These are phyloP conservation scores for Sclerurus mexicanus DNA, from an alignment of 2,113 vertebrate species.

Conservation along the genomic window DNA sequence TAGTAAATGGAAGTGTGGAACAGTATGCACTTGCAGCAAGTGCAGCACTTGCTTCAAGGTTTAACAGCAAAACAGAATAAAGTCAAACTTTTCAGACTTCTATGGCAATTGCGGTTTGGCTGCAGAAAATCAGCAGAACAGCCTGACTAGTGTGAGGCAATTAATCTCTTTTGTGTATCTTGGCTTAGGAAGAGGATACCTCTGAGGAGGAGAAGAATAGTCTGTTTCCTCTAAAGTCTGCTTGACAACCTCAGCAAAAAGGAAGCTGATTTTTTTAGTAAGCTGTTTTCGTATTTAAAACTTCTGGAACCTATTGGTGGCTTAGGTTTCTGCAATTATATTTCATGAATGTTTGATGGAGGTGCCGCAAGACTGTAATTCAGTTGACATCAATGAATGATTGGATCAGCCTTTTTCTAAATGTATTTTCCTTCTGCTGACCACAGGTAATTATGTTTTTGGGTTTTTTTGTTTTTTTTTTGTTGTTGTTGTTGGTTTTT, in stretches of 20 bases:
- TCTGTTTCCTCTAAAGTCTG: not conserved
- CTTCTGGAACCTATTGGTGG: not conserved
- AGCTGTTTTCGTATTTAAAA: not conserved
- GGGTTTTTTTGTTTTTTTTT: no score
- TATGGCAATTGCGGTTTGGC: not conserved
- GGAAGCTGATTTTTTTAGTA: not conserved
- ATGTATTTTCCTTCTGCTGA: not conserved
- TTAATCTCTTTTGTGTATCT: not conserved
- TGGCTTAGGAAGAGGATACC: not conserved
- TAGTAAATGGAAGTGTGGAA: not conserved
- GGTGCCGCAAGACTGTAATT: not conserved
- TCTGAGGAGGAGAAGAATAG: not conserved
- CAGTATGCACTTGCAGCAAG: no score
- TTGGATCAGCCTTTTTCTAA: not conserved
- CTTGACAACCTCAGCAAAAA: not conserved
- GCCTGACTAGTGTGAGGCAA: not conserved
- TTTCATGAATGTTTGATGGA: not conserved
- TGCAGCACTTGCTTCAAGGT: not conserved
- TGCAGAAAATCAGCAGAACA: not conserved
- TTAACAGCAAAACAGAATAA: not conserved
- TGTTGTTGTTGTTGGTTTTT: no score
- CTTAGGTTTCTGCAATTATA: not conserved
- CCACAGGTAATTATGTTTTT: not conserved
- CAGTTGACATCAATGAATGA: not conserved
- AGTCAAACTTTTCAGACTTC: not conserved